Conservation (phyloP, 1,140 invertebrate genomes). For the Diorhabda sublineata region DNA sequence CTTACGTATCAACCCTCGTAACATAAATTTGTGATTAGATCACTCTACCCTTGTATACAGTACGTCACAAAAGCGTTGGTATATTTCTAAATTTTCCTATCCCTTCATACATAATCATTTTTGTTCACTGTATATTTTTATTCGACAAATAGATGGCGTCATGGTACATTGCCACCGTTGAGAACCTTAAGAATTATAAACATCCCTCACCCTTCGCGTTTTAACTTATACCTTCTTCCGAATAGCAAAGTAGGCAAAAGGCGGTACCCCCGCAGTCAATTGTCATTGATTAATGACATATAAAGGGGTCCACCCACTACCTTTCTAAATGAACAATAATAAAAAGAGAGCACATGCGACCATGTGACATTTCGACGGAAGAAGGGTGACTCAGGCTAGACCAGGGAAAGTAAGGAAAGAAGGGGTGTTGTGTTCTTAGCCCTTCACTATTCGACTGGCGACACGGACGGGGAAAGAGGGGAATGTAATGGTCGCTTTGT, state of each 20-base stretch:
- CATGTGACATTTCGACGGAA: constrained; percentile 1
- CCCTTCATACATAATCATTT: no score
- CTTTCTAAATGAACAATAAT: constrained; percentile 3
- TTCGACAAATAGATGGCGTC: neutral
- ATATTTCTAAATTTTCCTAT: no score
- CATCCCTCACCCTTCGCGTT: neutral
- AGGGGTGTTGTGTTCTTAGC: neutral
- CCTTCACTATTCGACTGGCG: neutral
- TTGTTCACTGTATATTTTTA: neutral
- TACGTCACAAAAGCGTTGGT: no score
- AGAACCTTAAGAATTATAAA: neutral
- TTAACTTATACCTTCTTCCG: neutral
- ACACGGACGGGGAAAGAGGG: neutral
- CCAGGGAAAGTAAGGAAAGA: no score
- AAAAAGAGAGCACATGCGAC: constrained; percentile 1
- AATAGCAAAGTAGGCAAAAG: neutral
- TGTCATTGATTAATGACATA: constrained; percentile 2
- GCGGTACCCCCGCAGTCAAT: neutral
- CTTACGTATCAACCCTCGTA: no score
- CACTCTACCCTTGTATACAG: no score
- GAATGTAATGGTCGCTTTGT: neutral
- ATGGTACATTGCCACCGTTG: neutral
- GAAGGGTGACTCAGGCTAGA: neutral
- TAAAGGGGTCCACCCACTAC: neutral
- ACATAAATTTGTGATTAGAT: no score